These are phyloP conservation scores for Lagria hirta DNA, from an alignment of 2,888 invertebrate genomes.

Conservation along the genomic window DNA sequence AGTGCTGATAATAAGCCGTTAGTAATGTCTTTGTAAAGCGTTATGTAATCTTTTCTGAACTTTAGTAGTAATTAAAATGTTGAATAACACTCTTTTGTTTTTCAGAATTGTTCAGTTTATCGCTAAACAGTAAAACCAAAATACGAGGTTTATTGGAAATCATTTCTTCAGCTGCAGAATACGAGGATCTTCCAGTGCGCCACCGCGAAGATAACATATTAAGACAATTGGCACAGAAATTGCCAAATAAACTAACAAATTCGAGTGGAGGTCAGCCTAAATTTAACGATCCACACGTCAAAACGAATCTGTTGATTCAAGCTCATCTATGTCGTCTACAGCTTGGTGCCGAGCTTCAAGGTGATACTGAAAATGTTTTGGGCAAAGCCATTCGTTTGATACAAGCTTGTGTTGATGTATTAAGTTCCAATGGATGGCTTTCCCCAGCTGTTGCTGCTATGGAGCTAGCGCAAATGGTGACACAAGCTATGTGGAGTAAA, in stretches of 20 bases:
- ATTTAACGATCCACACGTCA: constrained; percentile 95
- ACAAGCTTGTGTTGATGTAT: constrained; percentile 93
- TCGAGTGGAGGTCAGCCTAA: constrained; percentile 67
- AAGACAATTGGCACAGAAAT: constrained; percentile 57
- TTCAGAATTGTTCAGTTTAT: constrained; percentile 95
- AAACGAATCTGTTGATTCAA: constrained; percentile 92
- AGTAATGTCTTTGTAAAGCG: no score
- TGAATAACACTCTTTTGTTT: constrained; percentile 13
- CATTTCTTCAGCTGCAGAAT: constrained; percentile 96
- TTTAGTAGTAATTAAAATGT: no score
- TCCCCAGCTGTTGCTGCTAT: constrained; percentile 98
- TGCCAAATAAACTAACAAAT: constrained; percentile 65
- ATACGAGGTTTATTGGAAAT: constrained; percentile 96
- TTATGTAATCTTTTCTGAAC: no score
- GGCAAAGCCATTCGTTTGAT: constrained; percentile 82
- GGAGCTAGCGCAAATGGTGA: constrained; percentile 99
- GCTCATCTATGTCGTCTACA: constrained; percentile 94
- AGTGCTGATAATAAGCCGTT: no score
- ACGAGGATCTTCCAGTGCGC: constrained; percentile 89
- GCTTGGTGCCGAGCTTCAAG: constrained; percentile 93
- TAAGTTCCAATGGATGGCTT: constrained; percentile 96
- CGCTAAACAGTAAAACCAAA: constrained; percentile 95
- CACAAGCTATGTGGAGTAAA: constrained; percentile 99
- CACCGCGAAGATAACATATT: constrained; percentile 94
- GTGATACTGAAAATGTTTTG: constrained; percentile 90